Conservation (phyloP, 1,140 invertebrate species). For the Lepidurus arcticus region DNA sequence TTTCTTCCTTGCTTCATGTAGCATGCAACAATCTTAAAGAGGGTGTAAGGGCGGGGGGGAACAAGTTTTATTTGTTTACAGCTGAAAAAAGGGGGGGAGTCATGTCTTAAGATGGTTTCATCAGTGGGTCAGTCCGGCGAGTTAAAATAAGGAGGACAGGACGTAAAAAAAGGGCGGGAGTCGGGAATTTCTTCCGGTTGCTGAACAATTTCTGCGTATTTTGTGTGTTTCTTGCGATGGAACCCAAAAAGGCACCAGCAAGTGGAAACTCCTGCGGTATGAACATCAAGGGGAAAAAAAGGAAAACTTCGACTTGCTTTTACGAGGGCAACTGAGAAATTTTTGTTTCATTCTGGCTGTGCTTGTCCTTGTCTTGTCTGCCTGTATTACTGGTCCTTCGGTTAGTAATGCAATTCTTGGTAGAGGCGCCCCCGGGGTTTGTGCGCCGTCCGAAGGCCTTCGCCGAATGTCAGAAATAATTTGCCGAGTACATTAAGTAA, state of each 20-base stretch:
- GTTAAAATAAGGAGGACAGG: no score
- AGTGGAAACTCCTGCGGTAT: not conserved
- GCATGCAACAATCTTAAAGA: no score
- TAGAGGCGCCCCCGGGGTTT: not conserved
- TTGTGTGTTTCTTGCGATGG: not conserved
- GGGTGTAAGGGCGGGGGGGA: no score
- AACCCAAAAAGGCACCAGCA: not conserved
- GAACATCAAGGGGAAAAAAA: not conserved
- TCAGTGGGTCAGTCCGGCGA: no score
- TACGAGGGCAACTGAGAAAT: not conserved
- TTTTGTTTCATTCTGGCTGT: not conserved
- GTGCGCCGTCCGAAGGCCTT: not conserved
- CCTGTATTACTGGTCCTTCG: not conserved
- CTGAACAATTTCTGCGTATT: not conserved
- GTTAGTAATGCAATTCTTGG: constrained; percentile 6
- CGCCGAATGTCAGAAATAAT: not conserved
- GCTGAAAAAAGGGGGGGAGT: no score
- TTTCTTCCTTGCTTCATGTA: not conserved
- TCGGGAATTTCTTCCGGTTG: no score
- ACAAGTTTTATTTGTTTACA: no score
- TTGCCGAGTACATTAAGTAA: not conserved
- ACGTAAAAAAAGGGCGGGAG: no score
- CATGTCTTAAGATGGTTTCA: no score
- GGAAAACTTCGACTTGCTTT: not conserved
- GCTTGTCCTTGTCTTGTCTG: constrained; percentile 18